phyloP scores from a whole-genome alignment of 2,888 invertebrate genomes.

The Sinotaia quadrata region DNA sequence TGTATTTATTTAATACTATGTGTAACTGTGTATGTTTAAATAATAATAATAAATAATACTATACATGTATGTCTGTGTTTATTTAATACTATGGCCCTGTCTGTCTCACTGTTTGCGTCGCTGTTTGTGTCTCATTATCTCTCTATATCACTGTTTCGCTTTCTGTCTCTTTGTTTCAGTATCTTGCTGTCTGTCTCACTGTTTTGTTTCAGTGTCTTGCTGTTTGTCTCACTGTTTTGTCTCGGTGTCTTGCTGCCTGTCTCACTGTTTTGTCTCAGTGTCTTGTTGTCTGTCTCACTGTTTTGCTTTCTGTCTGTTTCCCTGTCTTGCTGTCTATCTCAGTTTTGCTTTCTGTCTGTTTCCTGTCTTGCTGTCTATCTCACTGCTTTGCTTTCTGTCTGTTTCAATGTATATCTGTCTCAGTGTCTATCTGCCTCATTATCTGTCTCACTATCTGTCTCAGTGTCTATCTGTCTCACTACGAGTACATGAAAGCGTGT shows the following conservation, averaged over 20 bases:
- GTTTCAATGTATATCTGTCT: not conserved
- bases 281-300: not conserved
- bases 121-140: not conserved
- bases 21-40: not conserved
- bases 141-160: not conserved
- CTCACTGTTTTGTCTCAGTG: not conserved
- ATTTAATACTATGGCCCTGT: not conserved
- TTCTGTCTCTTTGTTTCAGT: constrained; percentile 16
- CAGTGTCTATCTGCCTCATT: not conserved
- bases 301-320: constrained; percentile 27
- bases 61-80: not conserved
- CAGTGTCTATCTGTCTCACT: too few species aligned
- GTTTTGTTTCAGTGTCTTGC: constrained; percentile 4
- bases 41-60: not conserved
- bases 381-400: not conserved
- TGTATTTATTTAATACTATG: too few species aligned
- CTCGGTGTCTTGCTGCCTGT: not conserved
- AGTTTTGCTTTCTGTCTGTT: constrained; percentile 34
- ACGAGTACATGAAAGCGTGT: too few species aligned
- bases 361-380: constrained; percentile 4
- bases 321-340: constrained; percentile 34
- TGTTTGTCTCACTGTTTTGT: not conserved
- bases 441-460: too few species aligned
- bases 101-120: not conserved
- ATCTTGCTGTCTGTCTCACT: constrained; percentile 27